Percentiles rank a stretch among this genome's conserved stretches.
phyloP scores from a whole-genome alignment of 2,113 vertebrate species.

The Numenius arquata region DNA sequence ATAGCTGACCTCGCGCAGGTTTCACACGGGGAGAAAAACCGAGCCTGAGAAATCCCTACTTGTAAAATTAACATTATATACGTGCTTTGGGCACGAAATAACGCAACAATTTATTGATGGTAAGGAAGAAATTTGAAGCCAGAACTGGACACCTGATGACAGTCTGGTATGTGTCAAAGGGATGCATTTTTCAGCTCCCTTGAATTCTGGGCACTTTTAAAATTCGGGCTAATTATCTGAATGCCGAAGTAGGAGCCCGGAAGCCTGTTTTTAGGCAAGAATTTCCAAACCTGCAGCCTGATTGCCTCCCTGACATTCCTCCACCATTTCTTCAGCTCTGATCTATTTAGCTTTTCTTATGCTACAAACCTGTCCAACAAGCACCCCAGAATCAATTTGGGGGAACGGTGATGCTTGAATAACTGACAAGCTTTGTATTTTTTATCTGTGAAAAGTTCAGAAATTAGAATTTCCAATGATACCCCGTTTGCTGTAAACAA shows the following conservation, averaged over 20 bases:
- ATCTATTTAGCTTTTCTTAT: not conserved
- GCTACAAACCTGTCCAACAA: not conserved
- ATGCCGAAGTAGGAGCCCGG: fast-evolving
- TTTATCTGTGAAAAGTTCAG: not conserved
- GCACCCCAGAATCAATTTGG: not conserved
- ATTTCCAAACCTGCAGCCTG: not conserved
- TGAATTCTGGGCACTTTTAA: not conserved
- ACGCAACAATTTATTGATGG: not conserved
- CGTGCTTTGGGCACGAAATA: not conserved
- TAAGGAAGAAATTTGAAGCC: not conserved
- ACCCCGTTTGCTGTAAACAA: conserved; percentile 25
- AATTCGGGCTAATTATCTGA: not conserved
- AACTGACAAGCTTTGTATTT: not conserved
- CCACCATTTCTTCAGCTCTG: not conserved
- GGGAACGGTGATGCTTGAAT: not conserved
- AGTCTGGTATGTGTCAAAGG: not conserved
- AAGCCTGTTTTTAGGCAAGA: not conserved
- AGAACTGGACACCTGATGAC: not conserved
- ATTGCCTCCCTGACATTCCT: not conserved
- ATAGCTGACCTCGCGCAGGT: not conserved
- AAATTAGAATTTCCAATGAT: conserved; percentile 23
- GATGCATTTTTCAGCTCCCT: not conserved
- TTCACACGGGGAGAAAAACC: fast-evolving
- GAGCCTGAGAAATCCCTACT: not conserved
- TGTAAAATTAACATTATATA: fast-evolving